Base-by-base conservation (phyloP, 2,888 invertebrate species). In the Andrena camellia region DNA sequence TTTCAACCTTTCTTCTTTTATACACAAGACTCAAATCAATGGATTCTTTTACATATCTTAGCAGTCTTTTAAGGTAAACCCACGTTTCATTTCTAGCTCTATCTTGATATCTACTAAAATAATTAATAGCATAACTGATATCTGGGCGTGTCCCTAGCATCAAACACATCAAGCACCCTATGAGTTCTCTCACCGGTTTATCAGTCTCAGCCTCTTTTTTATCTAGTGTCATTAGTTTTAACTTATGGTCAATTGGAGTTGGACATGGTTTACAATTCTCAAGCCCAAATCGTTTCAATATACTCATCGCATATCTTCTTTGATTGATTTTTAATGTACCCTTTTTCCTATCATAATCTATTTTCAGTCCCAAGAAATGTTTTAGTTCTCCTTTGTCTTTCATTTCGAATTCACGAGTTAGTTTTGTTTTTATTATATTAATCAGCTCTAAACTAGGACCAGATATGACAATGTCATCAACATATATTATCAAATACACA, bases 151-250 rank as follows among this genome's bases (percentile, higher is more conserved):
- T 23, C 6, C 60, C 50, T 67, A 69, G 7, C 73, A 73, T 74
- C 2, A 74, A 29, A 13, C 59, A 79, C 78, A 74, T 74, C 26
- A 74, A 57, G 2, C 69, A 69, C 0, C 74, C 70, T 31, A 80
- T 60, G 4, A 75, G 13, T n/a, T 80, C 79, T 63, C 35, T 63
- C 6, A 35, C 35, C 3, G 62, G 35, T 20, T 63, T 63, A 20
- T 35, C 31, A 7, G 13, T 20, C 20, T 10, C 8, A 35, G 4
- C 1, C 2, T 2, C n/a, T 0, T 10, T 7, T 17, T 10, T 8
- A 8, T 35, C 60, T 33, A 1, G n/a, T 10, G 5, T 10, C 17
- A 2, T 31, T 29, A 69, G 4, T 23, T 17, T 59, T 5, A 23
- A 20, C 2, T 57, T 57, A 7, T 7, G 5, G 6, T 69, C 42